Evolutionary conservation across 2,888 invertebrate species (phyloP).

Genomic region (Dasysyrphus tricinctus): DNA sequence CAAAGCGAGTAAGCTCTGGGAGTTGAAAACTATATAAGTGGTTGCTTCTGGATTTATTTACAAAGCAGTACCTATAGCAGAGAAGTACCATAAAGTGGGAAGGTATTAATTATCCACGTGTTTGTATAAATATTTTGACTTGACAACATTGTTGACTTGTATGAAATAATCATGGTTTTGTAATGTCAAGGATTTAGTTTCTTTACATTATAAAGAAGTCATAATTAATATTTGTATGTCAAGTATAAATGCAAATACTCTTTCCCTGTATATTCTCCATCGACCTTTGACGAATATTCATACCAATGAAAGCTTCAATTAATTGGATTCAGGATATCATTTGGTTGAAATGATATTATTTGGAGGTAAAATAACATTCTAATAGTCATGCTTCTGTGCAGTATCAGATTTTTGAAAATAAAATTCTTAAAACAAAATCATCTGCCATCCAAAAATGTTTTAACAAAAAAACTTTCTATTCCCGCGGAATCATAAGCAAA

Average conservation of each 20-base stretch:
- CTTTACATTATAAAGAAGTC: neutral
- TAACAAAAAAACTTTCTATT: neutral
- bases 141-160: slow-evolving; percentile 10
- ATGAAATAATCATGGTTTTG: neutral
- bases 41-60: slow-evolving; percentile 37
- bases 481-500: neutral
- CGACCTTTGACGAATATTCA: too few species aligned
- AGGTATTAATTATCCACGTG: slow-evolving; percentile 71
- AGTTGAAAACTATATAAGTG: slow-evolving; percentile 3
- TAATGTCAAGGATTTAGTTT: slow-evolving; percentile 51
- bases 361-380: too few species aligned
- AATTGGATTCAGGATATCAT: too few species aligned
- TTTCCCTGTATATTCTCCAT: neutral
- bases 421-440: too few species aligned
- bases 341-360: too few species aligned
- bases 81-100: slow-evolving; percentile 69
- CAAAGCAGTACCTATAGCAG: slow-evolving; percentile 7
- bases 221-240: neutral
- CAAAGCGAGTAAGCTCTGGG: slow-evolving; percentile 12
- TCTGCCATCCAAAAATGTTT: slow-evolving; percentile 4
- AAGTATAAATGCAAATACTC: neutral
- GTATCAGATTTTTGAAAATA: too few species aligned
- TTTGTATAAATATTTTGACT: slow-evolving; percentile 72
- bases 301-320: too few species aligned
- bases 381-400: too few species aligned